Base-by-base conservation (phyloP, 2,888 invertebrate genomes). In the Phyllotreta cruciferae region DNA sequence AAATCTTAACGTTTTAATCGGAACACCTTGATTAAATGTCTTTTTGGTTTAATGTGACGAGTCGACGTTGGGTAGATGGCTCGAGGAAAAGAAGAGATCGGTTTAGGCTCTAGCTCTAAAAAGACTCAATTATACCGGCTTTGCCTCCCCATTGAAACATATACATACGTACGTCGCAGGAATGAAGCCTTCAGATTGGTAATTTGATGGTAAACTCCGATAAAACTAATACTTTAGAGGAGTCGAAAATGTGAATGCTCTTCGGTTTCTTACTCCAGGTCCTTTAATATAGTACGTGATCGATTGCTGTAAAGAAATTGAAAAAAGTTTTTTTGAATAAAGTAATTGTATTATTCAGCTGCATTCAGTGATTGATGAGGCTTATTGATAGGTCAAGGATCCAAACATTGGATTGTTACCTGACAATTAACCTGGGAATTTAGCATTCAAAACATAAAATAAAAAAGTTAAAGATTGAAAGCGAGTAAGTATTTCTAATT, bases 101-200 rank as follows among this genome's bases (percentile, higher is more conserved):
- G 60, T 60, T 56, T 57, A 58, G 24, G 62, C 55, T 49, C 44
- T 54, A 42, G 47, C 52, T 66, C 49, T 42, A 61, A 56, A 64
- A 66, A 66, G 60, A 66, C 65, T 66, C 63, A 66, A 65, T 66
- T 67, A 66, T 54, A 38, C 57, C 56, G 63, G 65, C 57, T 63
- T 64, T 61, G 64, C 60, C 56, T 56, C 63, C 60, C 58, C 60
- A 66, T 67, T 63, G 56, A 41, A 67, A 63, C 55, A 66, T 66
- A 56, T 61, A 63, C 62, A 53, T 57, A 56, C 56, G 50, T 50
- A 52, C 45, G 60, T 52, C 14, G 56, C 45, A 45, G 47, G 44
- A 61, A 64, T 53, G 61, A 45, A 56, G 56, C 54, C 35, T 56
- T 24, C 39, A 24, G 47, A 60, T 60, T 60, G 49, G 47, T 24